phyloP scores from a whole-genome alignment of 2,888 invertebrate species.

The Caenorhabditis auriculariae region DNA sequence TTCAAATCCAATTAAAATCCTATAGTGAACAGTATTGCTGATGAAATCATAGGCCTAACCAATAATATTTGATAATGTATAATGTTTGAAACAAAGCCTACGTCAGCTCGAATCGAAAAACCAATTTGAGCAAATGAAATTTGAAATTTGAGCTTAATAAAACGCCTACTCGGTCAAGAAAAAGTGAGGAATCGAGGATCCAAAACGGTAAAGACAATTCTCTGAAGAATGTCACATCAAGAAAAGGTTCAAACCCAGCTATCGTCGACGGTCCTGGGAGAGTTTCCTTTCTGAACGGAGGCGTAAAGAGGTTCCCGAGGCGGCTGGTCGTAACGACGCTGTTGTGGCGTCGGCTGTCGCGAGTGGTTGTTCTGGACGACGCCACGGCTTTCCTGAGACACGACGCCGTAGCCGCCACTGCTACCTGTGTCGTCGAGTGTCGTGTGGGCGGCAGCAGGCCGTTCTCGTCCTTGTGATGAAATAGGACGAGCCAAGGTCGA shows the following conservation, averaged over 20 bases:
- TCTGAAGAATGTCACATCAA: too few species aligned
- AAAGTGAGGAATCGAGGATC: too few species aligned
- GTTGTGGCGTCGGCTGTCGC: constrained; percentile 25
- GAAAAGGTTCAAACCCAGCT: constrained; percentile 55
- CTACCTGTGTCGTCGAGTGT: constrained; percentile 36
- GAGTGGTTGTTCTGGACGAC: constrained; percentile 1
- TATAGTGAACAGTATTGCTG: too few species aligned
- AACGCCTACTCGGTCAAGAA: too few species aligned
- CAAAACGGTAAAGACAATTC: too few species aligned
- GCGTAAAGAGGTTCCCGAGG: constrained; percentile 57
- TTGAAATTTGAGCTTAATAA: too few species aligned
- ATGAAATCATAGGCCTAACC: too few species aligned
- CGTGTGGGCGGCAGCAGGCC: constrained; percentile 26
- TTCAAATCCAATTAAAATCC: too few species aligned
- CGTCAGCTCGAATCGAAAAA: too few species aligned
- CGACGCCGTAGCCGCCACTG: constrained; percentile 27
- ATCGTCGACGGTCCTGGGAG: constrained; percentile 43
- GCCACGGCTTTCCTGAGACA: neutral
- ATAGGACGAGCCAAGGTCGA: constrained; percentile 92
- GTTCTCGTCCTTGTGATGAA: constrained; percentile 69
- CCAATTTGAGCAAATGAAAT: too few species aligned
- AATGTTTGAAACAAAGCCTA: too few species aligned
- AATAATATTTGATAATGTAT: too few species aligned
- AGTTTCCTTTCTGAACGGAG: constrained; percentile 52
- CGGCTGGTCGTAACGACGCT: constrained; percentile 18